A percentile compares a stretch with the other conserved stretches of the same genome.
phyloP scores from a whole-genome alignment of 2,113 vertebrate genomes.

The Paradisaea rubra region DNA sequence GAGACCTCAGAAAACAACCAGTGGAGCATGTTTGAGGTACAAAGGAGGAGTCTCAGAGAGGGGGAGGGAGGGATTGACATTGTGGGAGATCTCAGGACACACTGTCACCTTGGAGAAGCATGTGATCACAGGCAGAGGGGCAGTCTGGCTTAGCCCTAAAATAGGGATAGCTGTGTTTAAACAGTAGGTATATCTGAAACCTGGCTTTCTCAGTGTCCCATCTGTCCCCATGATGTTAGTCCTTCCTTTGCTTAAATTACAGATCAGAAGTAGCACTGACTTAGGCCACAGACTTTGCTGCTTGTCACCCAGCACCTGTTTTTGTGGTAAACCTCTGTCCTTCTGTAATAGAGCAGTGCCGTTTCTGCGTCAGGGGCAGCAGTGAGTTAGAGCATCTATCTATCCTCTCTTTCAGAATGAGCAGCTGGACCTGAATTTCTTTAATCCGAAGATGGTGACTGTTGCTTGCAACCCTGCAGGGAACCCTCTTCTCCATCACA shows the following conservation, averaged over 20 bases:
- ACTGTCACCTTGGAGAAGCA: background rate
- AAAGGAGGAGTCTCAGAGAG: background rate
- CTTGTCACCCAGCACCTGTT: background rate
- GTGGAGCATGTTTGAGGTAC: slow-evolving; percentile 77
- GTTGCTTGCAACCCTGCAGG: slow-evolving; percentile 38
- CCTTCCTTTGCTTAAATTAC: slow-evolving; percentile 31
- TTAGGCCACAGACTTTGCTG: slow-evolving; percentile 15
- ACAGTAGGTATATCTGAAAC: background rate
- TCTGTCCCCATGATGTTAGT: background rate
- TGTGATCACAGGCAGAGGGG: background rate
- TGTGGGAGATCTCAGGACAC: background rate
- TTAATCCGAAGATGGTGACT: slow-evolving; percentile 58
- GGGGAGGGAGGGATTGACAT: background rate
- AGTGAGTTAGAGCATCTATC: background rate
- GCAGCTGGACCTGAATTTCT: slow-evolving; percentile 73
- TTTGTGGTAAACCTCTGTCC: background rate
- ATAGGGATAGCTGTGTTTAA: background rate
- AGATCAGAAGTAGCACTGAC: slow-evolving; percentile 15
- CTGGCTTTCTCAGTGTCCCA: background rate
- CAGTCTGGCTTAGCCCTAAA: background rate
- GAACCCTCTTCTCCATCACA: slow-evolving; percentile 41
- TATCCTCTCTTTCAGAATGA: slow-evolving; percentile 59
- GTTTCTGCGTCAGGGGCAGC: background rate
- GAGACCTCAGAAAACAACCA: slow-evolving; percentile 67
- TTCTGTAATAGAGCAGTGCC: background rate